Percentiles rank a stretch among this genome's conserved stretches.
phyloP scores from a whole-genome alignment of 2,888 invertebrate genomes.

The Linnaemya tessellans region DNA sequence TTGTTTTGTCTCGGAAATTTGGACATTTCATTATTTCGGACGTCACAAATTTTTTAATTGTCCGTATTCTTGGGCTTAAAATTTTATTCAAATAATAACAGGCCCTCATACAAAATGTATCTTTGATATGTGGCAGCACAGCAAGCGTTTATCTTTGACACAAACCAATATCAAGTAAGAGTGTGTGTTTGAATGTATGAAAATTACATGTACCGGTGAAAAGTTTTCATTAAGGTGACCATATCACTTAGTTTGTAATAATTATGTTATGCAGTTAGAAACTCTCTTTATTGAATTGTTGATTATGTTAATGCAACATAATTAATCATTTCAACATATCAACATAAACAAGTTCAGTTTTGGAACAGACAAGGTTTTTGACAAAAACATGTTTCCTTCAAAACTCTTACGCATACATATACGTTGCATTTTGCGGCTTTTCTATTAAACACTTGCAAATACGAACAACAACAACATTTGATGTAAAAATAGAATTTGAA shows the following conservation, averaged over 20 bases:
- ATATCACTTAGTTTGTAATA: neutral
- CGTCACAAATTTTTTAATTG: too few species aligned
- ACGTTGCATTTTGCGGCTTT: neutral
- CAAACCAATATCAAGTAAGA: neutral
- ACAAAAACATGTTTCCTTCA: neutral
- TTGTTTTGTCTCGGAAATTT: too few species aligned
- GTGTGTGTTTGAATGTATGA: neutral
- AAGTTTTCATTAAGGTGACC: neutral
- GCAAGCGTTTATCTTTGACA: neutral
- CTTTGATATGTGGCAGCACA: neutral
- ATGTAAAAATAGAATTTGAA: constrained; percentile 25
- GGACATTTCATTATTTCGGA: too few species aligned
- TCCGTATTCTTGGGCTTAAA: too few species aligned
- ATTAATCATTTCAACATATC: too few species aligned
- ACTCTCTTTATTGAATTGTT: too few species aligned
- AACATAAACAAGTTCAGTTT: too few species aligned
- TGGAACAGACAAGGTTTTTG: neutral
- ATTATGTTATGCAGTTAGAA: neutral
- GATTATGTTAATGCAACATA: too few species aligned
- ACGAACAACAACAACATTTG: neutral
- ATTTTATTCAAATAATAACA: neutral
- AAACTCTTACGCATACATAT: neutral
- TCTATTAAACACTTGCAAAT: neutral
- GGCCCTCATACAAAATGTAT: neutral
- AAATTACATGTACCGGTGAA: neutral